phyloP scores from a whole-genome alignment of 1,140 invertebrate genomes.

The Cydia fagiglandana region DNA sequence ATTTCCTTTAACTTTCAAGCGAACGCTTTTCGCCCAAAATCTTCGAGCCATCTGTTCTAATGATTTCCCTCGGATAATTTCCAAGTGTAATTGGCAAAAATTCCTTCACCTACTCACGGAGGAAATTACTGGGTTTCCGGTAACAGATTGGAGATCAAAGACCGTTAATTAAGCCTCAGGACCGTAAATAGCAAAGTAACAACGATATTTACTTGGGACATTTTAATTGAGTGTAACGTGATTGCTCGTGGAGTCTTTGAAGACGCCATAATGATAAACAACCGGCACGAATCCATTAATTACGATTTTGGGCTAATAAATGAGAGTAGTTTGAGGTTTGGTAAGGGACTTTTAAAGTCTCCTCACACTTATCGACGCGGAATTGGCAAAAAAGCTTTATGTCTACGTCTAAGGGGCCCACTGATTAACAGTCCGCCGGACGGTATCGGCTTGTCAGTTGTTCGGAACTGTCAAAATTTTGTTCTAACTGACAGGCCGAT shows the following conservation, averaged over 20 bases:
- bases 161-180: constrained; percentile 68
- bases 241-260: constrained; percentile 64
- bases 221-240: constrained; percentile 69
- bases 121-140: constrained; percentile 65
- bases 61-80: constrained; percentile 31
- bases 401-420: too few species aligned
- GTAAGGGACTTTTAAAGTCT: not conserved
- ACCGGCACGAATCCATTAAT: constrained; percentile 33
- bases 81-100: constrained; percentile 50
- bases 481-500: too few species aligned
- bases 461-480: too few species aligned
- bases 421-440: too few species aligned
- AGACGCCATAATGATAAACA: constrained; percentile 47
- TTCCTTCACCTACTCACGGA: constrained; percentile 44
- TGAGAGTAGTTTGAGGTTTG: not conserved
- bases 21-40: constrained; percentile 3
- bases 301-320: not conserved
- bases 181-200: constrained; percentile 70
- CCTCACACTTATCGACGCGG: too few species aligned
- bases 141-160: constrained; percentile 77
- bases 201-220: constrained; percentile 66
- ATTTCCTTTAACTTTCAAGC: not conserved
- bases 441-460: too few species aligned
- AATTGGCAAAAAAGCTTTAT: too few species aligned
- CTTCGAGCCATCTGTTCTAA: constrained; percentile 13